Evolutionary conservation across 2,888 invertebrate species (phyloP), one percentile per base, ranked within the genome.

Genomic region (Agonopterix heracliana): DNA sequence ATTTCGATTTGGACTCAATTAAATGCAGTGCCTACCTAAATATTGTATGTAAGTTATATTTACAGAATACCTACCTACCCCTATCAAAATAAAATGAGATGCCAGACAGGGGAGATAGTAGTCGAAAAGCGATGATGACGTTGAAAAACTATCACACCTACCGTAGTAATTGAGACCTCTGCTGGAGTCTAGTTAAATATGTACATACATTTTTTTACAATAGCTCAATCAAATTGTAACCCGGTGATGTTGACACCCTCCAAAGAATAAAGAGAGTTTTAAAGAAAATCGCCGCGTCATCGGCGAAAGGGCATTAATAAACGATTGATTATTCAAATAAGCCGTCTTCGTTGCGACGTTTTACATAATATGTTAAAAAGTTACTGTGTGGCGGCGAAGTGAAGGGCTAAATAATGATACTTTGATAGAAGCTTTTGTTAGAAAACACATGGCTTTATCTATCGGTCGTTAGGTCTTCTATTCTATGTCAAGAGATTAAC

Each of bases 291-390:
- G 81, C 74, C 56, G 54, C 59, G 73, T 85, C 86, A 86, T 70
- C 59, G 63, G 57, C 56, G 59, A 50, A 53, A 56, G 60, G 26
- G 63, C 67, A 83, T 86, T 71, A 80, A 81, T 79, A 81, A 78
- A 77, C 80, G 83, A 85, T 86, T 76, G 80, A 76, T 77, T 76
- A 83, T 81, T 77, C 74, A 80, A 81, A 82, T 80, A 61, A 54
- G 65, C 52, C 57, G 57, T 54, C 58, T 67, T 58, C 61, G 59
- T 51, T 54, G 61, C 55, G 59, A 54, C 63, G 62, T 60, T 26
- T 26, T 26, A 26, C 26, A 26, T 26, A 26, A 26, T 26, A 26
- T 26, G 26, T 26, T 26, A 59, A 65, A 64, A 67, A 64, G 60
- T 63, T 61, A 64, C 60, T 68, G 56, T 61, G 60, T 57, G 53